Base-by-base conservation (phyloP, 2,797 vertebrate species). In the Clarias laeviceps region DNA sequence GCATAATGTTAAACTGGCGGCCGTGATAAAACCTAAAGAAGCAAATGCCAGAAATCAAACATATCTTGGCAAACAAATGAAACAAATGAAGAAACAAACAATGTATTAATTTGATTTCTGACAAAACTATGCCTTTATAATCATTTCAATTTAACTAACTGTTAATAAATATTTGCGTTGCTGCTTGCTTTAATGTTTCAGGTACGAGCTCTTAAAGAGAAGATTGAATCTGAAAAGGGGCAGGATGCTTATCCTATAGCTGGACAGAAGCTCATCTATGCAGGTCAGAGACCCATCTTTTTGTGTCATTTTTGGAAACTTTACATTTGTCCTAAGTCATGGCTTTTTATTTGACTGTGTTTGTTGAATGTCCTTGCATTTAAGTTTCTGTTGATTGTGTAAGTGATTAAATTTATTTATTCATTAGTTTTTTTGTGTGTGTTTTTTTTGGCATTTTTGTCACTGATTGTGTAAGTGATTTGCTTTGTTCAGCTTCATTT, bases 191-290 rank as follows among this genome's bases (percentile, higher is more conserved):
- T 66, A 24, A 15, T 20, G 34, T 86, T 61, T 84, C 89, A 96
- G 95, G 95, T 96, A 74, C 92, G 91, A 88, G 89, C 91, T 45
- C 90, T 96, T 62, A 96, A 96, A 89, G 91, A 95, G 87, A 95
- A 94, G 89, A 95, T 96, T 45, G 94, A 94, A 64, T 88, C 90
- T 68, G 92, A 95, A 82, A 92, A 92, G 88, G 95, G 95, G 24
- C 93, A 93, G 88, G 94, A 95, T 90, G 90, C 85, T 3, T 96
- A 95, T 91, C 95, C 95, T 74, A 90, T 92, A 7, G 85, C 84
- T 0, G 95, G 95, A 85, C 95, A 95, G 87, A 96, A 96, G 88
- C 94, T 96, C 29, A 96, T 96, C 87, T 96, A 96, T 91, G 95
- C 95, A 93, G 95, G 95, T 96, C 79, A 86, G 37, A 68, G n/a